Evolutionary conservation across 2,113 vertebrate genomes (phyloP).

Genomic region (Diadophis punctatus): DNA sequence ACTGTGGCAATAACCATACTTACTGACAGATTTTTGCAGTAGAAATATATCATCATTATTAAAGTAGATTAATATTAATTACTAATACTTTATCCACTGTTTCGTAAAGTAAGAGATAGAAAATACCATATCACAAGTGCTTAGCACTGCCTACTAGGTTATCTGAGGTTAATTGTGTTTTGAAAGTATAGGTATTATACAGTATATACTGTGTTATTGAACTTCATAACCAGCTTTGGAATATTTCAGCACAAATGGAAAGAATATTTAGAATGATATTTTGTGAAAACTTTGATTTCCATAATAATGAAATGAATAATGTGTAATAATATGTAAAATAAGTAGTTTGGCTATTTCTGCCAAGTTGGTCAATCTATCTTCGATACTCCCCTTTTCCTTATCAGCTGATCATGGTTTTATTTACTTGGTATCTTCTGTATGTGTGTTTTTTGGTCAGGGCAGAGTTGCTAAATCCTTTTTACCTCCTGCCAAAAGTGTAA

Average conservation of each 20-base stretch:
- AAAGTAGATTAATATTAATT: background rate
- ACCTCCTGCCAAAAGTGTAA: conserved; percentile 30
- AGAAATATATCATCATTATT: background rate
- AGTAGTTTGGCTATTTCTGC: conserved; percentile 43
- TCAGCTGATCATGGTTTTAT: conserved; percentile 34
- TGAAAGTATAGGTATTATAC: background rate
- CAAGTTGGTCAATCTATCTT: conserved; percentile 48
- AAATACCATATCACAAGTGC: background rate
- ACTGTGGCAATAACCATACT: background rate
- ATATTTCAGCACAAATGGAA: conserved; percentile 6
- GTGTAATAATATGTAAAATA: conserved; percentile 33
- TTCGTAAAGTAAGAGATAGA: background rate
- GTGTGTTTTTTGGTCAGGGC: conserved; percentile 50
- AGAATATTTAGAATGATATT: conserved; percentile 24
- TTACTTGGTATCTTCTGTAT: conserved; percentile 42
- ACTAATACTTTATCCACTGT: conserved; percentile 13
- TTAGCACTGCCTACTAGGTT: background rate
- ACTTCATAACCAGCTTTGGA: conserved; percentile 17
- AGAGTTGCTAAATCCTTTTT: conserved; percentile 45
- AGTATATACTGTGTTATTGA: background rate
- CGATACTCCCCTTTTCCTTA: conserved; percentile 40
- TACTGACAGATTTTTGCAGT: background rate
- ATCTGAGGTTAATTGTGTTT: background rate
- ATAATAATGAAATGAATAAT: conserved; percentile 32
- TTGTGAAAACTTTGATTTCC: conserved; percentile 25